Evolutionary conservation across 2,797 vertebrate genomes (phyloP), one percentile per base, ranked within the genome.

Genomic region (Myotis myotis): DNA sequence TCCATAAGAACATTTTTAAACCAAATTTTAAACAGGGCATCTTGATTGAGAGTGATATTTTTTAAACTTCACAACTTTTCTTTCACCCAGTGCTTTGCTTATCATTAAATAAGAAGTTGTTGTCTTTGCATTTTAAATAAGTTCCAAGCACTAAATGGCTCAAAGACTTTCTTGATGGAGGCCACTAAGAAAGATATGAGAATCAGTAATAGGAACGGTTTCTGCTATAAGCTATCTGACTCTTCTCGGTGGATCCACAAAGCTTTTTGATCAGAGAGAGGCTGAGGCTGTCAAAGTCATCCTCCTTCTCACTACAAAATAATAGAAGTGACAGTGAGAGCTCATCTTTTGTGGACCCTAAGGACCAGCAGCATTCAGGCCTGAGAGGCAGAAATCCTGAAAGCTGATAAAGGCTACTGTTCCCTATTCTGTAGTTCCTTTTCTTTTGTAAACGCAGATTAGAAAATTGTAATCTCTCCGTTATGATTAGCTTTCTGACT

Each of bases 401-500:
- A 81, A 82, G 6, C 36, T 51, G 10, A 64, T 33, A 9, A 91
- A 80, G 25, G 30, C 4, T 38, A 71, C 70, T n/a, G 19, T 22
- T 62, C 13, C 51, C 23, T 20, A 33, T 47, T 91, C 44, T 62
- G 20, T 3, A 55, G 25, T 5, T 28, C n/a, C 47, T 94, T 92
- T 82, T 62, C 17, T 11, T 92, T 92, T 57, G 30, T 20, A 64
- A 81, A 30, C 12, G 22, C 23, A 91, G 62, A 76, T 12, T 28
- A 33, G 64, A 95, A 85, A 91, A 60, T 3, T 38, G 36, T 30
- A 87, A 79, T 87, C 78, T 81, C 57, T 95, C 8, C 0, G 30
- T 33, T 96, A 15, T 16, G 89, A 91, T 80, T 85, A 78, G 60
- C 16, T 79, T 72, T 85, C 75, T 71, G 30, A 62, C 75, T 95